phyloP scores from a whole-genome alignment of 2,888 invertebrate species.

The Dasypolia templi region DNA sequence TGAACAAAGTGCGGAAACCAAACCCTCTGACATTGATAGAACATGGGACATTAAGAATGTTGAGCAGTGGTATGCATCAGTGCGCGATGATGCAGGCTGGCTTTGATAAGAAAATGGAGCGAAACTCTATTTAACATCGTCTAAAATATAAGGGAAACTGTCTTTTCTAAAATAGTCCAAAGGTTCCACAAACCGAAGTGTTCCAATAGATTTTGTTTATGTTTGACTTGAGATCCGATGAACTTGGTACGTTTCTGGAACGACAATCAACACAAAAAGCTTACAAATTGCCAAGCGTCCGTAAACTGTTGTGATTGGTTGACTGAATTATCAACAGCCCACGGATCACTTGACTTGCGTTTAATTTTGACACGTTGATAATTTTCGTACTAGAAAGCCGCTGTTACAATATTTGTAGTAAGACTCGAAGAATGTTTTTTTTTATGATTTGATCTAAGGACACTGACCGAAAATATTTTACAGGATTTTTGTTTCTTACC shows the following conservation, averaged over 20 bases:
- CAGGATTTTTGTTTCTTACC: neutral
- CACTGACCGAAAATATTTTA: neutral
- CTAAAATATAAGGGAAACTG: neutral
- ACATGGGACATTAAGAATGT: neutral
- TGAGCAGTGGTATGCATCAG: neutral
- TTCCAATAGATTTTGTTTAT: neutral
- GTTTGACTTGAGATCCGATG: neutral
- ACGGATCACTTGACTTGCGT: too few relatives aligned
- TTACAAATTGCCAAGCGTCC: too few relatives aligned
- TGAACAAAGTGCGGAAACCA: too few relatives aligned
- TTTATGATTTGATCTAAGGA: neutral
- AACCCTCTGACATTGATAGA: too few relatives aligned
- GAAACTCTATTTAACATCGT: neutral
- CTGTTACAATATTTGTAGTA: too few relatives aligned
- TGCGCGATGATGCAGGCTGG: neutral
- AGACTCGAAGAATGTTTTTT: too few relatives aligned
- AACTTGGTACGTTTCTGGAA: too few relatives aligned
- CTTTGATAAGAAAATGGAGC: neutral
- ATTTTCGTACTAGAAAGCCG: too few relatives aligned
- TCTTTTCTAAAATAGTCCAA: neutral
- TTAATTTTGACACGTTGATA: too few relatives aligned
- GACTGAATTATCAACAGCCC: too few relatives aligned
- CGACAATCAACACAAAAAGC: too few relatives aligned
- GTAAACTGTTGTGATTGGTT: too few relatives aligned
- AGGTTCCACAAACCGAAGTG: neutral